A percentile compares a stretch with the other conserved stretches of the same genome.
Evolutionary conservation across 2,113 vertebrate genomes (phyloP).

Genomic region (Pteruthius melanotis): DNA sequence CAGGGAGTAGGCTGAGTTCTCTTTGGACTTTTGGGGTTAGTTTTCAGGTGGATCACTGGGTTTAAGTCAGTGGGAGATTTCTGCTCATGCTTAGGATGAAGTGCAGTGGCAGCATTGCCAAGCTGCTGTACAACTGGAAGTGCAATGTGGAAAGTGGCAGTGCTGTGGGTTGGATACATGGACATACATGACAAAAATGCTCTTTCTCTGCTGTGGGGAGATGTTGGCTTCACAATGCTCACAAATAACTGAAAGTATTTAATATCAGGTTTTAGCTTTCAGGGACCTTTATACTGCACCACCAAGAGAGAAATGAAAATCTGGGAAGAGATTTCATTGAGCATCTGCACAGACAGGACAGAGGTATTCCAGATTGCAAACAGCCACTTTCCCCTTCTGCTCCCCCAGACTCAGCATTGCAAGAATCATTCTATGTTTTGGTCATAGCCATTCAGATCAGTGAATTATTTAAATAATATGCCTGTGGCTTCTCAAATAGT

Average conservation of each 20-base stretch:
- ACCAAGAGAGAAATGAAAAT: neutral
- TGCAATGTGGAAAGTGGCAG: neutral
- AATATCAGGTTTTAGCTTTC: neutral
- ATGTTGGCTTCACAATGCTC: neutral
- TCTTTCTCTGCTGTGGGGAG: neutral
- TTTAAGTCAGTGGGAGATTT: neutral
- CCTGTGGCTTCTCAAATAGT: neutral
- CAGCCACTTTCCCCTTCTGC: neutral
- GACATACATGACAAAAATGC: rapidly evolving
- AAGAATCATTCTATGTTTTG: neutral
- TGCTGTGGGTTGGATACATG: neutral
- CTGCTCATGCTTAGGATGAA: neutral
- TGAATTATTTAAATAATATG: neutral
- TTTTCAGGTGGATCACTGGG: neutral
- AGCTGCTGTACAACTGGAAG: neutral
- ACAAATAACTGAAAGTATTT: neutral
- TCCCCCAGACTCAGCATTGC: neutral
- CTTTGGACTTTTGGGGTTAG: neutral
- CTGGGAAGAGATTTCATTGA: neutral
- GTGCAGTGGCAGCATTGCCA: neutral
- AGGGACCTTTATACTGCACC: neutral
- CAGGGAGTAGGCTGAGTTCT: neutral
- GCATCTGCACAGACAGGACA: neutral
- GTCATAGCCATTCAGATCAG: neutral
- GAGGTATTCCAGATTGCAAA: neutral